Percentiles rank a stretch among this genome's conserved stretches.
phyloP scores from a whole-genome alignment of 2,797 vertebrate species.

The Sebastes trivittatus region DNA sequence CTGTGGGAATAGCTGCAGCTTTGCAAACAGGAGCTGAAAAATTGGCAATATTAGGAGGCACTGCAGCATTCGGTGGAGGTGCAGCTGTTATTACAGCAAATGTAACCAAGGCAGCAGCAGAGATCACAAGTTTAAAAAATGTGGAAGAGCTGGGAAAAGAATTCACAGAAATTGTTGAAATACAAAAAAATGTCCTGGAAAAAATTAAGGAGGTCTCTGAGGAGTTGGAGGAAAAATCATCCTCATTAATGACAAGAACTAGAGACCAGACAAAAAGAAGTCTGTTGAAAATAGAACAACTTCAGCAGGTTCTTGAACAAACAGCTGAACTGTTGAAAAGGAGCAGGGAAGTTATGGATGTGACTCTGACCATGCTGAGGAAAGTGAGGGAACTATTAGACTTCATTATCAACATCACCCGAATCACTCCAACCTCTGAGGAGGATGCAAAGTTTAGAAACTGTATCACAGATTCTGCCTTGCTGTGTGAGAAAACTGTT shows the following conservation, averaged over 20 bases:
- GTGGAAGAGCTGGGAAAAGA: background rate
- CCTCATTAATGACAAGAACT: background rate
- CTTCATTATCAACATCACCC: background rate
- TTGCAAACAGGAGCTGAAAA: accelerated
- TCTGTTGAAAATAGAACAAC: background rate
- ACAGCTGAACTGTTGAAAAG: background rate
- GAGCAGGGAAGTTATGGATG: background rate
- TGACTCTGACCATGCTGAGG: background rate
- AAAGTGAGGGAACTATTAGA: background rate
- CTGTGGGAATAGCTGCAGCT: accelerated
- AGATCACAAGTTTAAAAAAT: background rate
- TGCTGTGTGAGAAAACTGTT: background rate
- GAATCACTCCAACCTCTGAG: background rate
- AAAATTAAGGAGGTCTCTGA: background rate
- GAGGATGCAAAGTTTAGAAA: background rate
- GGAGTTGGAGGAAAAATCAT: background rate
- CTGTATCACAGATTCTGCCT: background rate
- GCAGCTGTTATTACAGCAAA: background rate
- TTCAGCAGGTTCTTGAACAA: background rate
- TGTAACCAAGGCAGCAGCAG: accelerated
- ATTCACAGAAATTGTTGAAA: background rate
- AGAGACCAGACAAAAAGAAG: background rate
- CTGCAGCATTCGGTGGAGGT: background rate
- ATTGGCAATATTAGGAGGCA: accelerated
- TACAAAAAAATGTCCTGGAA: background rate